phyloP scores from a whole-genome alignment of 1,140 invertebrate genomes.

The Sinella curviseta region DNA sequence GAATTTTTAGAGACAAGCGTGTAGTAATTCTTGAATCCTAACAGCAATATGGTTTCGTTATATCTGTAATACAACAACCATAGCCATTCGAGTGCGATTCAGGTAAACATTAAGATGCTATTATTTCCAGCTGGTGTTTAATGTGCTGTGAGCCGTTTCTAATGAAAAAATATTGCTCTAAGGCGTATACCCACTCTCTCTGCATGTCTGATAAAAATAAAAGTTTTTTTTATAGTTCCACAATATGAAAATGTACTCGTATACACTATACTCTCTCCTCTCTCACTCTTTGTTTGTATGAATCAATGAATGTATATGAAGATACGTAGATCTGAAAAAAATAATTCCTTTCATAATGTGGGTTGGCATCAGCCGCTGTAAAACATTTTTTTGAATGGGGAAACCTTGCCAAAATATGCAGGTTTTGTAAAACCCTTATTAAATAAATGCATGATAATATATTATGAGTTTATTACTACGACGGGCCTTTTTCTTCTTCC shows the following conservation, averaged over 20 bases:
- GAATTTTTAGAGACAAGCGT: too few relatives aligned
- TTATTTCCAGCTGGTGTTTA: constrained; percentile 21
- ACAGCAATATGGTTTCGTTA: not conserved
- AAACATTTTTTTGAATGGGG: not conserved
- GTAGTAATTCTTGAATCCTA: not conserved
- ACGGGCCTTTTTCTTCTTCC: too few relatives aligned
- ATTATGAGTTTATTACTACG: too few relatives aligned
- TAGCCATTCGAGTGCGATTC: not conserved
- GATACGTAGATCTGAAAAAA: not conserved
- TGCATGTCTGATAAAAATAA: too few relatives aligned
- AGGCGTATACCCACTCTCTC: too few relatives aligned
- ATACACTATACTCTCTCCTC: too few relatives aligned
- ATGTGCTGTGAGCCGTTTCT: constrained; percentile 16
- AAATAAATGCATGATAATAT: too few relatives aligned
- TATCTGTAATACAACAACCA: not conserved
- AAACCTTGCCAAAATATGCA: not conserved
- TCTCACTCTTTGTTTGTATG: too few relatives aligned
- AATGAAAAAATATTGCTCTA: constrained; percentile 13
- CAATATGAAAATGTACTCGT: too few relatives aligned
- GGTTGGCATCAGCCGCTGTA: not conserved
- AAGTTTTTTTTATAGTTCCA: too few relatives aligned
- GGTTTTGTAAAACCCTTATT: too few relatives aligned
- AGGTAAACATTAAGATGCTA: constrained; percentile 17
- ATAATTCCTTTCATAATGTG: not conserved
- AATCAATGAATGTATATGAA: too few relatives aligned